phyloP scores from a whole-genome alignment of 2,113 vertebrate species.

The Hylia prasina region DNA sequence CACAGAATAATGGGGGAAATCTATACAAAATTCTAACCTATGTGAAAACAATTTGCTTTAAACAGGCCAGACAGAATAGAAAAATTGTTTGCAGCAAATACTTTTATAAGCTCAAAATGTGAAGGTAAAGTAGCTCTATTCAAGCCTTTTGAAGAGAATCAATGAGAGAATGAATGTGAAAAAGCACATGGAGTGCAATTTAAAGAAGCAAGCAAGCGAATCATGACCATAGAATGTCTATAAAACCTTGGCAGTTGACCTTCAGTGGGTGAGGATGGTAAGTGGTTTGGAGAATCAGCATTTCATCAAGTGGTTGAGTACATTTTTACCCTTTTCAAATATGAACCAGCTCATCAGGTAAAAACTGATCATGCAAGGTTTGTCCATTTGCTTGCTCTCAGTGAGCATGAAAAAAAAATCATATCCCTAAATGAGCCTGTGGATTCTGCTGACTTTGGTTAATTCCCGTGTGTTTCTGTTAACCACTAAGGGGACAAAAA shows the following conservation, averaged over 20 bases:
- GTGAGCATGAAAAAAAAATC: slow-evolving; percentile 20
- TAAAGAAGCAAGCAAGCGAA: slow-evolving; percentile 22
- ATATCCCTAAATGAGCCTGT: slow-evolving; percentile 18
- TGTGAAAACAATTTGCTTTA: neutral
- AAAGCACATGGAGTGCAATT: neutral
- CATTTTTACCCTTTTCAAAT: slow-evolving; percentile 15
- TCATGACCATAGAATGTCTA: neutral
- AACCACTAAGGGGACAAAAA: neutral
- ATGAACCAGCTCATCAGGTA: slow-evolving; percentile 24
- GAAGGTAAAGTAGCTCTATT: neutral
- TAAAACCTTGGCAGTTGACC: slow-evolving; percentile 62
- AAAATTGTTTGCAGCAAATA: neutral
- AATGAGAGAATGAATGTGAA: neutral
- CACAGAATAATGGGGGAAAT: neutral
- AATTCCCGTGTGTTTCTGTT: neutral
- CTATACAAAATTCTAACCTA: neutral
- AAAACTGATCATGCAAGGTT: slow-evolving; percentile 20
- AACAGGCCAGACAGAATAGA: neutral
- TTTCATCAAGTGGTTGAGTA: slow-evolving; percentile 17
- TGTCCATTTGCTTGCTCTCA: slow-evolving; percentile 27
- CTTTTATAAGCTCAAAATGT: neutral
- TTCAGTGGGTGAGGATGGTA: slow-evolving; percentile 35
- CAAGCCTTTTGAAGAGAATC: slow-evolving; percentile 4
- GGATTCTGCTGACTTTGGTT: slow-evolving; percentile 16
- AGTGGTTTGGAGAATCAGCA: slow-evolving; percentile 43